These are phyloP conservation scores for Nipponia nippon DNA, from an alignment of 2,113 vertebrate genomes.

Conservation along the genomic window DNA sequence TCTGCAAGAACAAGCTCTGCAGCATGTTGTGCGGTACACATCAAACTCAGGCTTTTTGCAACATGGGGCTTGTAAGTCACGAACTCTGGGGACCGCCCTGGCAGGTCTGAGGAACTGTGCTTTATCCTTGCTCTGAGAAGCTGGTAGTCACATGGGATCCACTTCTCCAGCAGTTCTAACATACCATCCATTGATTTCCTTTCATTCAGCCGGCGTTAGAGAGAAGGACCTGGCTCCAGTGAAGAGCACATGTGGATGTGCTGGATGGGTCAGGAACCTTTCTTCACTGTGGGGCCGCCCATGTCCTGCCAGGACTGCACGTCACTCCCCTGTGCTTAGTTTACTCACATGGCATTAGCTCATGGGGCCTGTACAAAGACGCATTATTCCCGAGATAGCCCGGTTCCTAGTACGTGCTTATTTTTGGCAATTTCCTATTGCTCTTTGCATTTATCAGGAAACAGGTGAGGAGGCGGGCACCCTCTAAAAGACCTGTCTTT, in stretches of 20 bases:
- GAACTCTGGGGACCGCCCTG: neutral
- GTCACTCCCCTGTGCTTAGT: neutral
- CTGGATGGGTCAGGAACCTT: neutral
- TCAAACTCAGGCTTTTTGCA: neutral
- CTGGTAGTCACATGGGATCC: neutral
- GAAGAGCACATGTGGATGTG: neutral
- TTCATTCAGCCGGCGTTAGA: neutral
- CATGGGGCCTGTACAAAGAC: neutral
- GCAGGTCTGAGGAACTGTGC: neutral
- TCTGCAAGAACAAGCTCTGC: neutral
- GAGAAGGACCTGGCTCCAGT: neutral
- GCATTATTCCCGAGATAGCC: neutral
- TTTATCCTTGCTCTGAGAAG: neutral
- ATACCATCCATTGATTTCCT: neutral
- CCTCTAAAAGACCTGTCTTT: neutral
- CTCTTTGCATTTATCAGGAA: neutral
- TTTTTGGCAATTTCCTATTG: neutral
- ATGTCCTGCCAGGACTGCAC: neutral
- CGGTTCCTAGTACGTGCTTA: neutral
- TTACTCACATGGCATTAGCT: neutral
- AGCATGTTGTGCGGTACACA: neutral
- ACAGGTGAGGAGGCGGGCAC: neutral
- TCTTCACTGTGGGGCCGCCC: fast-evolving
- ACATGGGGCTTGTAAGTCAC: fast-evolving
- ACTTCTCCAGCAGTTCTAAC: neutral